These are phyloP conservation scores for Onychomys torridus DNA, from an alignment of 2,797 vertebrate genomes.

Conservation along the genomic window DNA sequence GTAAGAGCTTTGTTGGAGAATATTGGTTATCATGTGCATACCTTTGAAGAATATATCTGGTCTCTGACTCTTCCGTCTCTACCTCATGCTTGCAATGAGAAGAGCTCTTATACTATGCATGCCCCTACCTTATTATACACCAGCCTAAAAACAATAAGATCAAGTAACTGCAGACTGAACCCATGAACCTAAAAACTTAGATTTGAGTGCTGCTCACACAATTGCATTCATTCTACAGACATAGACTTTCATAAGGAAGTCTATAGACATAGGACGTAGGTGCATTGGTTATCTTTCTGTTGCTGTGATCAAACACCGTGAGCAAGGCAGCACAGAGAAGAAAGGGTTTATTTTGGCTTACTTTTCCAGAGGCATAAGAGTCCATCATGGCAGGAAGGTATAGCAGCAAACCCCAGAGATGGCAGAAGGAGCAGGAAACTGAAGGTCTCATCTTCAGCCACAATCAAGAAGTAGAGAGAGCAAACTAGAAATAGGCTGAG, in stretches of 20 bases:
- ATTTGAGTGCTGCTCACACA: not conserved
- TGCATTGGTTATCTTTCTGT: not conserved
- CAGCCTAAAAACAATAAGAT: not conserved
- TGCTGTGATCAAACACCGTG: not conserved
- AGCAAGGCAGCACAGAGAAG: not conserved
- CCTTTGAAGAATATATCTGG: not conserved
- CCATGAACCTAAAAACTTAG: not conserved
- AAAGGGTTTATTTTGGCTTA: not conserved
- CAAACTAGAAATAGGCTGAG: not conserved
- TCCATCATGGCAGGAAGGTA: not conserved
- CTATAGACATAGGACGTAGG: not conserved
- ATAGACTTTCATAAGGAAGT: not conserved
- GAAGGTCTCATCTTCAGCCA: not conserved
- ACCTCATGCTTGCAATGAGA: not conserved
- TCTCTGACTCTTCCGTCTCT: not conserved
- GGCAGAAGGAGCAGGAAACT: not conserved
- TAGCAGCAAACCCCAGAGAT: not conserved
- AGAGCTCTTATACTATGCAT: not conserved
- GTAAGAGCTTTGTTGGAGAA: not conserved
- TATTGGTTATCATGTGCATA: not conserved
- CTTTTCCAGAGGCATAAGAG: not conserved
- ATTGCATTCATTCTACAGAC: not conserved
- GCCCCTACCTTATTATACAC: not conserved
- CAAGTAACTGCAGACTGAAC: not conserved
- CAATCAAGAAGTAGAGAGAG: not conserved